phyloP scores from a whole-genome alignment of 2,888 invertebrate genomes.

The Brenthis hecate region DNA sequence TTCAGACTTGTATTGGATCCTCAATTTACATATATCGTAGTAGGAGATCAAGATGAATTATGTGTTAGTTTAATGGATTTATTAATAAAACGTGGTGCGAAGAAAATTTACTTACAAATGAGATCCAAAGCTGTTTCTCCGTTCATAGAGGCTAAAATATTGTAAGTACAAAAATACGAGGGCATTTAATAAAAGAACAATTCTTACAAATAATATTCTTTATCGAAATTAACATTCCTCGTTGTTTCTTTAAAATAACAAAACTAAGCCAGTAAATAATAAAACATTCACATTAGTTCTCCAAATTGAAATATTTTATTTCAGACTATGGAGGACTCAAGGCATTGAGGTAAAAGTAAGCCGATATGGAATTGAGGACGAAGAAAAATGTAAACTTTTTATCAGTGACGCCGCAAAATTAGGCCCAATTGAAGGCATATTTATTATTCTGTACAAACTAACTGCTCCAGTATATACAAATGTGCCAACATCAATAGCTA shows the following conservation, averaged over 20 bases:
- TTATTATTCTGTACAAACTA: conserved; percentile 2
- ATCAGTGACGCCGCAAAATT: conserved; percentile 1
- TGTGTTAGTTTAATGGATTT: conserved; percentile 3
- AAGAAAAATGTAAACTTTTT: conserved; percentile 1
- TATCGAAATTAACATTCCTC: too few relatives aligned
- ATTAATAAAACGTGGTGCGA: not conserved
- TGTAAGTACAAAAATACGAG: not conserved
- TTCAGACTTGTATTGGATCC: not conserved
- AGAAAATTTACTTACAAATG: conserved; percentile 5
- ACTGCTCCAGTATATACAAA: not conserved
- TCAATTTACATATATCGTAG: not conserved
- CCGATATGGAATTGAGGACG: not conserved
- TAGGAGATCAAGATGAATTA: conserved; percentile 8
- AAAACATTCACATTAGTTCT: too few relatives aligned
- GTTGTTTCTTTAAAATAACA: too few relatives aligned
- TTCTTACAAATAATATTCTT: not conserved
- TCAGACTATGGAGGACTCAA: conserved; percentile 1
- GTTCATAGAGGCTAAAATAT: conserved; percentile 5
- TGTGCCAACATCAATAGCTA: not conserved
- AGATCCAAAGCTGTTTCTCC: not conserved
- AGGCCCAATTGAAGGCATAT: conserved; percentile 6
- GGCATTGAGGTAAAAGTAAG: conserved; percentile 5
- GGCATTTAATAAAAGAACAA: too few relatives aligned
- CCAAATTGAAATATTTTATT: not conserved
- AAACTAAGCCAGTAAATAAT: too few relatives aligned